These are phyloP conservation scores for Gymnocypris eckloni DNA, from an alignment of 2,797 vertebrate species.

Conservation along the genomic window DNA sequence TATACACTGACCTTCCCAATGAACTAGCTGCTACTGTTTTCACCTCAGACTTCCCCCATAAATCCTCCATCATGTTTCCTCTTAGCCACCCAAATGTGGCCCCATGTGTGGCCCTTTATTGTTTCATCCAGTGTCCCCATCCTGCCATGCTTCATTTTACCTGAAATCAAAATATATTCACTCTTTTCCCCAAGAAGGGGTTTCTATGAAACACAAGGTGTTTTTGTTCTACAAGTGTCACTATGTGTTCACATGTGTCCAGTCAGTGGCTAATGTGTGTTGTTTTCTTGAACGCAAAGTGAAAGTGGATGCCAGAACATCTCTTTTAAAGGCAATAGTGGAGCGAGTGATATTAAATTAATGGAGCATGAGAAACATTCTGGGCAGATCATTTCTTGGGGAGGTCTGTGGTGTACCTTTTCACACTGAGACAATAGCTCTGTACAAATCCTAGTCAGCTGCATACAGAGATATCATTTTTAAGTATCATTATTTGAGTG, in stretches of 20 bases:
- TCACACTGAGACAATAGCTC: neutral
- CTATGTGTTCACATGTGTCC: neutral
- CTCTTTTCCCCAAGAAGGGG: neutral
- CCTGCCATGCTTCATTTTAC: conserved; percentile 48
- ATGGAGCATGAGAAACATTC: conserved; percentile 6
- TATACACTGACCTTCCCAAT: conserved; percentile 42
- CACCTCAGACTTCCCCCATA: conserved; percentile 58
- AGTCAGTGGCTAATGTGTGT: neutral
- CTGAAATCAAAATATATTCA: conserved; percentile 57
- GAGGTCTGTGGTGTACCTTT: neutral
- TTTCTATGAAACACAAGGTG: conserved; percentile 3
- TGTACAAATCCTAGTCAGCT: neutral
- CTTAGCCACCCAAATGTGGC: conserved; percentile 46
- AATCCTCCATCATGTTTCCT: conserved; percentile 59
- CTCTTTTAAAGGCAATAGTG: conserved; percentile 7
- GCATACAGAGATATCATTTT: neutral
- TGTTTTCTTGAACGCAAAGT: neutral
- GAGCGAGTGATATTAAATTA: conserved; percentile 14
- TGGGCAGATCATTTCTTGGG: neutral
- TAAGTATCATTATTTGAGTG: neutral
- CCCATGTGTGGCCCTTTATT: conserved; percentile 59
- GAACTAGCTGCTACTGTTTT: conserved; percentile 54
- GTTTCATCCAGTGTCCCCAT: conserved; percentile 58
- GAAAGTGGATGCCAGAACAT: neutral
- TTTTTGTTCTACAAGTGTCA: conserved; percentile 1